These are phyloP conservation scores for Trachythela sp. DNA, from an alignment of 64 coral and sea anemone genomes.

Conservation along the genomic window DNA sequence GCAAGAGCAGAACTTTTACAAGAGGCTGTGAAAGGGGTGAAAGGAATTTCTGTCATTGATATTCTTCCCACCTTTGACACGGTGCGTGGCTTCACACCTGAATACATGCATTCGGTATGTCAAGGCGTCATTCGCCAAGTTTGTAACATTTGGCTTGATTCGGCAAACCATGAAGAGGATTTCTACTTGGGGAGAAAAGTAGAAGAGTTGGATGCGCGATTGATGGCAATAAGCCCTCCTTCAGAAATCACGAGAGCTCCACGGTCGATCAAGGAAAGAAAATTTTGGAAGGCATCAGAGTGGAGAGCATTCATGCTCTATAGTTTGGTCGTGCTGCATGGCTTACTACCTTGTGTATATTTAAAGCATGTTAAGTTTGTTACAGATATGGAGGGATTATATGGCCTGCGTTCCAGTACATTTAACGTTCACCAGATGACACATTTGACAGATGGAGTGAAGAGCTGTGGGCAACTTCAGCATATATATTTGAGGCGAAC, in stretches of 20 bases:
- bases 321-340: background rate
- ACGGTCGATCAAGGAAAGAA: background rate
- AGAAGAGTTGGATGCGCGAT: background rate
- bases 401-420: background rate
- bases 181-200: slow-evolving; percentile 15
- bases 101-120: slow-evolving; percentile 22
- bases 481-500: background rate
- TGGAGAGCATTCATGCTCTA: slow-evolving; percentile 5
- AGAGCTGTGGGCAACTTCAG: slow-evolving; percentile 13
- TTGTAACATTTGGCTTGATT: slow-evolving; percentile 12
- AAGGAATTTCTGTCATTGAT: background rate
- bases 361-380: background rate
- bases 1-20: background rate
- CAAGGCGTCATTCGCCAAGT: background rate
- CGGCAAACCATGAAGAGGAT: background rate
- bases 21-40: background rate
- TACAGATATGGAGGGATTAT: background rate
- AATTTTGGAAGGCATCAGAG: slow-evolving; percentile 15
- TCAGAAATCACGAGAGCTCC: background rate
- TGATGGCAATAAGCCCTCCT: background rate
- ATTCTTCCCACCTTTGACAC: slow-evolving; percentile 3
- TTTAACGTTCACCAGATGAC: slow-evolving; percentile 2
- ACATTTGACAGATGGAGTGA: slow-evolving; percentile 9
- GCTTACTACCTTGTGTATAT: background rate
- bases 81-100: slow-evolving; percentile 6